Evolutionary conservation across 1,140 invertebrate genomes (phyloP), one percentile per base, ranked within the genome.

Genomic region (Melanaphis sacchari): DNA sequence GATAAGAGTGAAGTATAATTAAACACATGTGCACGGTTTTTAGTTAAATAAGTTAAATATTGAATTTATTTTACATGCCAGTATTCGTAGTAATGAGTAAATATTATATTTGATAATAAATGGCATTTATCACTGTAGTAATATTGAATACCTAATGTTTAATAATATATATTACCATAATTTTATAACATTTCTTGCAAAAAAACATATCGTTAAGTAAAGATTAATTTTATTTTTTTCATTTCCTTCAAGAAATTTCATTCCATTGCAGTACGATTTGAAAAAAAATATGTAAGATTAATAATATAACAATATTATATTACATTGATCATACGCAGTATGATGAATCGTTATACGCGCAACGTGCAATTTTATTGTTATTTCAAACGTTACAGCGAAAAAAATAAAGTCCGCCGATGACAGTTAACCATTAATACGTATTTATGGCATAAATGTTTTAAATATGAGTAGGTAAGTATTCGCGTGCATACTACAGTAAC

Each of bases 201-300:
- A 76, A 76, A 76, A 76, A n/a, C 59, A 76, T 36, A 76, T 21
- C 59, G 21, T 76, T 76, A 76, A 76, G 59, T 76, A 76, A n/a
- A 15, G 59, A 76, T 76, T n/a, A 76, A 76, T 76, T 76, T n/a
- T 21, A n/a, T 76, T 76, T 76, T 36, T 5, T n/a, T 76, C 31
- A n/a, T 76, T n/a, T 76, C 4, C 59, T 76, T n/a, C 59, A n/a
- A 15, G 31, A n/a, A 31, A 76, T n/a, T n/a, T 31, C 15, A n/a
- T 76, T n/a, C n/a, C 4, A n/a, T 15, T 76, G n/a, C 18, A 15
- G n/a, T 76, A 15, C 59, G 59, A 76, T 76, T 76, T n/a, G 59
- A 21, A n/a, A 76, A 76, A n/a, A n/a, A n/a, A n/a, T n/a, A n/a
- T 76, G 59, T 76, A 76, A 76, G 59, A 76, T 76, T 76, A 76